phyloP scores from a whole-genome alignment of 1,140 invertebrate species.

The Antheraea pernyi region DNA sequence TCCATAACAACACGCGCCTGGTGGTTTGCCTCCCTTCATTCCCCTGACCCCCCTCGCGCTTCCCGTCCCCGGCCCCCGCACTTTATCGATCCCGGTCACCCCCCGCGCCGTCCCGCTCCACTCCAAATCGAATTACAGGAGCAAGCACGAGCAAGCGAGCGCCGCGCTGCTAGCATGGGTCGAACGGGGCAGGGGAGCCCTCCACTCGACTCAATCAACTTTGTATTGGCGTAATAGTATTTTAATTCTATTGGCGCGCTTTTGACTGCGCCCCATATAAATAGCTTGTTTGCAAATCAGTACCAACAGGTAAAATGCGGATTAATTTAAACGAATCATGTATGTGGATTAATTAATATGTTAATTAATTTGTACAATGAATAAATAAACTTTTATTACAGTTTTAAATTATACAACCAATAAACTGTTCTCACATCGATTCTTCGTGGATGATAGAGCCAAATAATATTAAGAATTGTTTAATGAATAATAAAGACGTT shows the following conservation, averaged over 20 bases:
- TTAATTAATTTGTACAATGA: constrained; percentile 1
- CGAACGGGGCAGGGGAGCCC: constrained; percentile 26
- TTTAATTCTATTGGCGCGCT: constrained; percentile 74
- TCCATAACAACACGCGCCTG: constrained; percentile 72
- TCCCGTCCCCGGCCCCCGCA: constrained; percentile 33
- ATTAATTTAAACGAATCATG: constrained; percentile 31
- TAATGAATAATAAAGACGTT: no score
- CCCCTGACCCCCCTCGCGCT: constrained; percentile 20
- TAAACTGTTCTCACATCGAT: neutral
- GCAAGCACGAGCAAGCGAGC: constrained; percentile 48
- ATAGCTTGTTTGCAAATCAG: constrained; percentile 69
- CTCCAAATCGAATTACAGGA: constrained; percentile 77
- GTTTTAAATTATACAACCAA: neutral
- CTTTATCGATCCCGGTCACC: constrained; percentile 58
- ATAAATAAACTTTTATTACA: no score
- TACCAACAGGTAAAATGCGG: constrained; percentile 42
- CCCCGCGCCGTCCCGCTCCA: constrained; percentile 45
- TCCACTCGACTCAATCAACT: constrained; percentile 68
- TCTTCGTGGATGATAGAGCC: no score
- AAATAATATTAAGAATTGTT: no score
- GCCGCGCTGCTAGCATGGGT: constrained; percentile 14
- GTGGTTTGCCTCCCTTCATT: constrained; percentile 34
- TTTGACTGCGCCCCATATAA: constrained; percentile 57
- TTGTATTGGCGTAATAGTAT: constrained; percentile 76
- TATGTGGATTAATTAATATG: neutral